These are phyloP conservation scores for Helicolenus hilgendorfi DNA, from an alignment of 2,797 vertebrate genomes.

Conservation along the genomic window DNA sequence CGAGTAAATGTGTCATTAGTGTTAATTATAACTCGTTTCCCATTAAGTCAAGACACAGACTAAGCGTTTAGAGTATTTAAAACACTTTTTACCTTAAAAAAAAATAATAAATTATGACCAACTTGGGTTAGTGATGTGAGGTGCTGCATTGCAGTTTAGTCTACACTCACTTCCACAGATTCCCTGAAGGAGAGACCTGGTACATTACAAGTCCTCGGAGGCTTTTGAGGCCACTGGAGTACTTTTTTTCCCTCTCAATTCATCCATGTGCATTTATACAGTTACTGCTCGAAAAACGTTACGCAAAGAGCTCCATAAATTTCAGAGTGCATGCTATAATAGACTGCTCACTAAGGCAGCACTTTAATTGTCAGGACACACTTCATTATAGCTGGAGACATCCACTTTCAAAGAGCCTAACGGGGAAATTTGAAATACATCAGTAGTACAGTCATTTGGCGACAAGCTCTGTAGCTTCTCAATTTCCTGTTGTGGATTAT, in stretches of 20 bases:
- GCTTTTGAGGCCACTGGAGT: slow-evolving; percentile 42
- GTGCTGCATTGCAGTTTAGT: slow-evolving; percentile 65
- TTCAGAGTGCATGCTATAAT: slow-evolving; percentile 51
- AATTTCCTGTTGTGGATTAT: slow-evolving; percentile 73
- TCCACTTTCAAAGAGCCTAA: slow-evolving; percentile 62
- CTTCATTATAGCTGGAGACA: slow-evolving; percentile 72
- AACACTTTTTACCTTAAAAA: slow-evolving; percentile 32
- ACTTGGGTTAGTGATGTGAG: slow-evolving; percentile 50
- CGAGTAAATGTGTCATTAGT: slow-evolving; percentile 65
- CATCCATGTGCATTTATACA: slow-evolving; percentile 54
- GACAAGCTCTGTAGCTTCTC: slow-evolving; percentile 62
- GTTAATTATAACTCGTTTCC: slow-evolving; percentile 60
- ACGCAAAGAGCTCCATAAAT: slow-evolving; percentile 50
- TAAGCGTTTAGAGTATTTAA: slow-evolving; percentile 49
- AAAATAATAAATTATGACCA: slow-evolving; percentile 3
- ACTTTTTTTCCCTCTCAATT: slow-evolving; percentile 39
- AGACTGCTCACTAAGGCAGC: slow-evolving; percentile 55
- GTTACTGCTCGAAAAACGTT: slow-evolving; percentile 38
- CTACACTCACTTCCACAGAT: slow-evolving; percentile 62
- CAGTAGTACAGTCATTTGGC: slow-evolving; percentile 71
- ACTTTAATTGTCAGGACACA: slow-evolving; percentile 74
- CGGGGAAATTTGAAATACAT: slow-evolving; percentile 70
- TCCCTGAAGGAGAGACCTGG: slow-evolving; percentile 65
- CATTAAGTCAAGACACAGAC: slow-evolving; percentile 31
- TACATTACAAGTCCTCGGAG: slow-evolving; percentile 41